A percentile compares a stretch with the other conserved stretches of the same genome.
Conservation (phyloP, 2,888 invertebrate species). For the Plagodis dolabraria region DNA sequence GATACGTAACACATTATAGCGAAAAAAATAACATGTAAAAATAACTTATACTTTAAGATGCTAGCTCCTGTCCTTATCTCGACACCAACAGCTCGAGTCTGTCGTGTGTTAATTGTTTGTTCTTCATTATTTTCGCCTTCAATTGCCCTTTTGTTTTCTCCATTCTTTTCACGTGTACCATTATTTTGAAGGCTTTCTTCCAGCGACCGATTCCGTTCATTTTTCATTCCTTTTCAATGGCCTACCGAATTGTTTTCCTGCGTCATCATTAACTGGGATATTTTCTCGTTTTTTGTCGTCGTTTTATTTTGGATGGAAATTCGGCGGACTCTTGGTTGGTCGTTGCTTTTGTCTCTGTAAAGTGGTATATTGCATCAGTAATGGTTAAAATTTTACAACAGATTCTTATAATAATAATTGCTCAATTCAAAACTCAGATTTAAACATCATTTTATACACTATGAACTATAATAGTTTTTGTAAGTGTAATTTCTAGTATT, state of each 20-base stretch:
- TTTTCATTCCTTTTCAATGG: slow-evolving; percentile 74
- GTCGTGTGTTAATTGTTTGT: slow-evolving; percentile 83
- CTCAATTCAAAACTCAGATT: too few species aligned
- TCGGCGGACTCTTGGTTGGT: slow-evolving; percentile 18
- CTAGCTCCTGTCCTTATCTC: slow-evolving; percentile 37
- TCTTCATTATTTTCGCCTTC: slow-evolving; percentile 82
- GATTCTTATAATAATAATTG: too few species aligned
- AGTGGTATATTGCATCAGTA: slow-evolving; percentile 8
- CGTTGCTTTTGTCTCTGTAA: slow-evolving; percentile 29
- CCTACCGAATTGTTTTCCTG: slow-evolving; percentile 70
- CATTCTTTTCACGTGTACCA: slow-evolving; percentile 72
- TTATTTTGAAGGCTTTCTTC: slow-evolving; percentile 76
- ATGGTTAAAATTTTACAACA: neutral
- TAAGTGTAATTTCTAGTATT: too few species aligned
- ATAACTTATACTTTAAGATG: neutral
- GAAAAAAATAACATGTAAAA: too few species aligned
- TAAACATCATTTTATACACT: too few species aligned
- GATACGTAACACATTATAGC: too few species aligned
- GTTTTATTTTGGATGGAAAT: slow-evolving; percentile 28
- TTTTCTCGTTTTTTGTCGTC: slow-evolving; percentile 32
- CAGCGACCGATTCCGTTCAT: slow-evolving; percentile 75
- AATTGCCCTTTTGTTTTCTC: slow-evolving; percentile 80
- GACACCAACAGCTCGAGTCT: slow-evolving; percentile 43
- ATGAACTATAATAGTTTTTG: too few species aligned
- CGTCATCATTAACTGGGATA: slow-evolving; percentile 78